These are phyloP conservation scores for Schizotus pectinicornis DNA, from an alignment of 2,888 invertebrate genomes.

Conservation along the genomic window DNA sequence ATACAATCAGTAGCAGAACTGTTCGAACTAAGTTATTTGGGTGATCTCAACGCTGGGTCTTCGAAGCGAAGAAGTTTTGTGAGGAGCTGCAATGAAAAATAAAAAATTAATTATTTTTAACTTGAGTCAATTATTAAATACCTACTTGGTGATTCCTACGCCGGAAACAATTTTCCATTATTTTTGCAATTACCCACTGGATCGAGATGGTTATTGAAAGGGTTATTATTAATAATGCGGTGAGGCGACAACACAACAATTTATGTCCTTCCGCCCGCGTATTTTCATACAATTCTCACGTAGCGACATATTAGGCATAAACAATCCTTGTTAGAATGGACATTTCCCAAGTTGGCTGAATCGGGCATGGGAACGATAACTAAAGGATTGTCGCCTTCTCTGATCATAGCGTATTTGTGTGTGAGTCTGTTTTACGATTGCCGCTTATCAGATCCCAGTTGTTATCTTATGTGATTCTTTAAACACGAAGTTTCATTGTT, in stretches of 20 bases:
- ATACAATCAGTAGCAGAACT: conserved; percentile 8
- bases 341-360: conserved; percentile 34
- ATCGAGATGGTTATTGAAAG: no score
- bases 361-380: conserved; percentile 39
- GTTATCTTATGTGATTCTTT: conserved; percentile 24
- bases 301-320: conserved; percentile 36
- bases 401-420: conserved; percentile 17
- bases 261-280: conserved; percentile 6
- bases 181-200: no score
- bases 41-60: conserved; percentile 15
- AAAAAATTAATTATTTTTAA: no score
- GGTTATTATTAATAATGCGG: no score
- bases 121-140: no score
- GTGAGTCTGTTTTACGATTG: conserved; percentile 33
- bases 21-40: conserved; percentile 13
- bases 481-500: background rate
- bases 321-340: conserved; percentile 34
- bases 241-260: background rate
- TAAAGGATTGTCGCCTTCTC: conserved; percentile 38
- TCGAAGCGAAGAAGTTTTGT: conserved; percentile 11
- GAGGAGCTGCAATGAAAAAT: no score
- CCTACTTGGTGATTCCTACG: no score
- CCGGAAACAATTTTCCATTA: no score
- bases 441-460: conserved; percentile 37
- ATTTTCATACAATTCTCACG: conserved; percentile 24